Base-by-base conservation (phyloP, 2,888 invertebrate species). In the Muschampia plurimacula region DNA sequence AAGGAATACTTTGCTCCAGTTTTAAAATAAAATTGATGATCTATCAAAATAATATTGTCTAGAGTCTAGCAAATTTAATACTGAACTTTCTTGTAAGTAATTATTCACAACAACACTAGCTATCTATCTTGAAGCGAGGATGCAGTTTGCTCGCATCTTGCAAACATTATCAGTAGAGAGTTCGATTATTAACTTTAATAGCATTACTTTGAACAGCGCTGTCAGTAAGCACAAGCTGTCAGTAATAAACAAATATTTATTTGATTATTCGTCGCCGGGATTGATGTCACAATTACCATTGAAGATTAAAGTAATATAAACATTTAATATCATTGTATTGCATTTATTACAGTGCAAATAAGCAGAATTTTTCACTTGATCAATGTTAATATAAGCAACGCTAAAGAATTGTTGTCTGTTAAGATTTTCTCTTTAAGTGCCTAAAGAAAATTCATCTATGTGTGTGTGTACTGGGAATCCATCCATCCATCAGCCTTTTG, bases 91-190 rank as follows among this genome's bases (percentile, higher is more conserved):
- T 55, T 5, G 32, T 13, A 8, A 59, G 13, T 32, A 5, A 32
- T 32, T 5, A 32, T 13, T 32, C 60, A 36, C 62, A 62, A 36
- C 62, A 62, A 62, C 62, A 39, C 62, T 62, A 62, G 36, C 10
- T 41, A 41, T 62, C 62, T 39, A 36, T 80, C 82, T 82, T 77
- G 80, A 83, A 82, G 84, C 82, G 84, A 82, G 80, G 86, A 89
- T 91, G 90, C 89, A 88, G 89, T 89, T 90, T 87, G 84, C 80
- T 82, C 78, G 78, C 83, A 79, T 76, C 75, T 73, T 74, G 75
- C 76, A 76, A 77, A 72, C 67, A 72, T 63, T 69, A 72, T 72
- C 66, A 32, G 72, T 67, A 72, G 60, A 75, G 64, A 73, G 67
- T 74, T 73, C 71, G 69, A 74, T 74, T 75, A 74, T 74, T 63